These are phyloP conservation scores for Gouania willdenowi DNA, from an alignment of 2,797 vertebrate genomes.

Conservation along the genomic window DNA sequence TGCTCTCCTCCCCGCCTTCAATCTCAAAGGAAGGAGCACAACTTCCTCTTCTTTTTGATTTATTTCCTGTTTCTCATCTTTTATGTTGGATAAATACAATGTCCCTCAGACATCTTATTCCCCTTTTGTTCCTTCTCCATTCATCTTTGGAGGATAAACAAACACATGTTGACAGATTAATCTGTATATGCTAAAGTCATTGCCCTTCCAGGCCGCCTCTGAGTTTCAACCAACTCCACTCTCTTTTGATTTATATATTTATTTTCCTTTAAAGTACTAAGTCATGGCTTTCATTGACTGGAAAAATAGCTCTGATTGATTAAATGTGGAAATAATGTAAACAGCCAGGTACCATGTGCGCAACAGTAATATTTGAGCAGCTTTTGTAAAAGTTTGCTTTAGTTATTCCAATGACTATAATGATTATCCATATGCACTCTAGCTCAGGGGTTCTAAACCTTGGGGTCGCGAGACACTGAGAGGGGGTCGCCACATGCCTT, in stretches of 20 bases:
- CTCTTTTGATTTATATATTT: constrained; percentile 7
- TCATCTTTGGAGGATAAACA: constrained; percentile 47
- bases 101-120: constrained; percentile 36
- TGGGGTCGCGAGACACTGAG: no score
- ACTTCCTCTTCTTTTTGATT: constrained; percentile 51
- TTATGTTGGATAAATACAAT: constrained; percentile 29
- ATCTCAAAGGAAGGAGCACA: constrained; percentile 27
- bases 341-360: constrained; percentile 1
- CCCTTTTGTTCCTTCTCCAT: constrained; percentile 31
- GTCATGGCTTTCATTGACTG: constrained; percentile 3
- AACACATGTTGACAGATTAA: constrained; percentile 45
- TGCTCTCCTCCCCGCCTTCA: constrained; percentile 39
- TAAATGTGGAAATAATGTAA: not conserved
- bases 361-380: no score
- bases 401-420: no score
- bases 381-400: no score
- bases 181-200: constrained; percentile 22
- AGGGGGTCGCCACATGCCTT: no score
- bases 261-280: no score
- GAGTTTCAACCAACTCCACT: not conserved
- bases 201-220: constrained; percentile 20
- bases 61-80: constrained; percentile 7
- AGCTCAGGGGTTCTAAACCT: no score
- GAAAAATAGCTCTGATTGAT: constrained; percentile 4
- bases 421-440: no score